These are phyloP conservation scores for Xyrauchen texanus DNA, from an alignment of 2,113 vertebrate genomes.

Conservation along the genomic window DNA sequence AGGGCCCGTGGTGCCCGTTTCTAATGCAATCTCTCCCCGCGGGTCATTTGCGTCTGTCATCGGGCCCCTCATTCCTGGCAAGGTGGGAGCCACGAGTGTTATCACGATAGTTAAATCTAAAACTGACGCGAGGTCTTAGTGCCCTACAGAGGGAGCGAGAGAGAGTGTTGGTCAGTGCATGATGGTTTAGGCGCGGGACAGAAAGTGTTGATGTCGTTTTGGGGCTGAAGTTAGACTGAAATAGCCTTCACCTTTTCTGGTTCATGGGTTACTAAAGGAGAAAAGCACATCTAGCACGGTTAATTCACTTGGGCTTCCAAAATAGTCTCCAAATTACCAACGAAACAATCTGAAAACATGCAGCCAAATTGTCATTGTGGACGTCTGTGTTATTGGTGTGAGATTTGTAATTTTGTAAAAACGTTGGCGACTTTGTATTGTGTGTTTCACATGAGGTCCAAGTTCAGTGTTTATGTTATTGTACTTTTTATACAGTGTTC, in stretches of 20 bases:
- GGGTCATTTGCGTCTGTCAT: constrained; percentile 84
- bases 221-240: not conserved
- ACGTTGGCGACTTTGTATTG: constrained; percentile 71
- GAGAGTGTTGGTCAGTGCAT: constrained; percentile 53
- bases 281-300: constrained; percentile 21
- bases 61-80: constrained; percentile 91
- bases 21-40: constrained; percentile 74
- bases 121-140: constrained; percentile 93
- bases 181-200: constrained; percentile 45
- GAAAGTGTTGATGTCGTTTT: too few species aligned
- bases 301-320: constrained; percentile 49
- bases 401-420: constrained; percentile 69
- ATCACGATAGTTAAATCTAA: constrained; percentile 99
- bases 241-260: constrained; percentile 16
- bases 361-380: constrained; percentile 62
- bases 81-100: constrained; percentile 94
- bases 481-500: constrained; percentile 74
- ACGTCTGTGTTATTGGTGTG: constrained; percentile 55
- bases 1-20: constrained; percentile 83
- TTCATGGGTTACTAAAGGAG: constrained; percentile 17
- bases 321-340: constrained; percentile 36
- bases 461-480: constrained; percentile 51
- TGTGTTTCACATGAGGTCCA: constrained; percentile 74
- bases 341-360: constrained; percentile 54
- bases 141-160: not conserved